Evolutionary conservation across 1,140 invertebrate genomes (phyloP).

Genomic region (Zaprionus davidi): DNA sequence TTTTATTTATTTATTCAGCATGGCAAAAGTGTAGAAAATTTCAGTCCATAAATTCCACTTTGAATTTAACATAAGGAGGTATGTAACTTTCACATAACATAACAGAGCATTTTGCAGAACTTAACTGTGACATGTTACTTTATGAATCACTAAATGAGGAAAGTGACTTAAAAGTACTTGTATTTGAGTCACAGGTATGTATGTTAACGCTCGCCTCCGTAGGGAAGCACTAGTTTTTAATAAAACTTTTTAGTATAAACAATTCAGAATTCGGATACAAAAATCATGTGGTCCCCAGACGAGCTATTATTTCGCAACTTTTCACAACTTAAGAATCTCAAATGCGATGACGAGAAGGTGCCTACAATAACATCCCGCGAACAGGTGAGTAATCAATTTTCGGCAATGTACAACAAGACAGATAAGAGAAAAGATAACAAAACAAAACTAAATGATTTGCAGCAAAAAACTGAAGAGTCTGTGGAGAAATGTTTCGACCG

Average conservation of each 20-base stretch:
- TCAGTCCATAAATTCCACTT: too few species aligned
- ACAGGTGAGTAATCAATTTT: constrained; percentile 85
- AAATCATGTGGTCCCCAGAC: constrained; percentile 56
- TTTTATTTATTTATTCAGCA: too few species aligned
- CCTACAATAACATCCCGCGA: constrained; percentile 86
- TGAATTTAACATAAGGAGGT: too few species aligned
- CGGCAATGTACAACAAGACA: constrained; percentile 5
- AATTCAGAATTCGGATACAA: constrained; percentile 13
- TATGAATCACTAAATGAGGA: background rate
- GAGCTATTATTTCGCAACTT: constrained; percentile 74
- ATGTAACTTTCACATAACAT: background rate
- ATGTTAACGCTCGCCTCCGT: constrained; percentile 5
- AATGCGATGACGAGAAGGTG: constrained; percentile 85
- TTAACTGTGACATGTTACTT: constrained; percentile 1
- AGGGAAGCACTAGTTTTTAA: constrained; percentile 34
- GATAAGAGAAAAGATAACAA: constrained; percentile 22
- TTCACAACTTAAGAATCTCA: constrained; percentile 55
- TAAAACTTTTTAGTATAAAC: constrained; percentile 4
- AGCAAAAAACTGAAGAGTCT: constrained; percentile 88
- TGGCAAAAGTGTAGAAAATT: too few species aligned
- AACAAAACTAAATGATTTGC: constrained; percentile 64
- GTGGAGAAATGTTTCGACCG: constrained; percentile 88
- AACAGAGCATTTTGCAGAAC: background rate
- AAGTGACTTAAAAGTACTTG: background rate
- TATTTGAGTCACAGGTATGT: background rate